Conservation (phyloP, 2,797 vertebrate species). For the Pseudomugil tenellus region DNA sequence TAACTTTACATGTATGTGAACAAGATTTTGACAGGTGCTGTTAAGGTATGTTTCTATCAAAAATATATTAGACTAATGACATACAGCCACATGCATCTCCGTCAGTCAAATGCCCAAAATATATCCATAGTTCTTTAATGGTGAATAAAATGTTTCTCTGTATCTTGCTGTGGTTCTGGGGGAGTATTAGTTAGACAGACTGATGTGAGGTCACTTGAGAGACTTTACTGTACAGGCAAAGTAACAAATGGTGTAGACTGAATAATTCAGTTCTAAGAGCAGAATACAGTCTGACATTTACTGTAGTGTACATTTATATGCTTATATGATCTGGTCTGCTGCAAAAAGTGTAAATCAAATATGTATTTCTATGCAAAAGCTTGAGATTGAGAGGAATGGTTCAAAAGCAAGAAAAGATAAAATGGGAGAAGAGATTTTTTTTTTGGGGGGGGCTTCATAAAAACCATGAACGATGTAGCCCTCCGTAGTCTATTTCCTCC, state of each 20-base stretch:
- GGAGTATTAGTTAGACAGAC: slow-evolving; percentile 4
- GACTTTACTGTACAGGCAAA: slow-evolving; percentile 54
- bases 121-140: not conserved
- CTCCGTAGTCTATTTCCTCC: slow-evolving; percentile 55
- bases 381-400: slow-evolving; percentile 34
- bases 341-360: slow-evolving; percentile 37
- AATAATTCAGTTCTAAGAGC: slow-evolving; percentile 70
- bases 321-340: slow-evolving; percentile 22
- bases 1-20: not conserved
- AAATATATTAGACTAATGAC: not conserved
- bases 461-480: slow-evolving; percentile 47
- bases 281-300: slow-evolving; percentile 55
- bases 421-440: slow-evolving; percentile 21
- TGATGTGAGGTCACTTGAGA: slow-evolving; percentile 46
- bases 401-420: slow-evolving; percentile 28
- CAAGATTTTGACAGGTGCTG: not conserved
- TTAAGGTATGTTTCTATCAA: not conserved
- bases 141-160: slow-evolving; percentile 8
- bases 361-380: slow-evolving; percentile 34
- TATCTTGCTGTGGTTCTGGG: slow-evolving; percentile 15
- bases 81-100: not conserved
- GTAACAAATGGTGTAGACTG: slow-evolving; percentile 67
- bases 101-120: not conserved
- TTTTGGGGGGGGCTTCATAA: not conserved
- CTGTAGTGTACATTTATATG: slow-evolving; percentile 28